Percentiles rank a stretch among this genome's conserved stretches.
phyloP scores from a whole-genome alignment of 2,113 vertebrate genomes.

The Ptilorrhoa leucosticta region DNA sequence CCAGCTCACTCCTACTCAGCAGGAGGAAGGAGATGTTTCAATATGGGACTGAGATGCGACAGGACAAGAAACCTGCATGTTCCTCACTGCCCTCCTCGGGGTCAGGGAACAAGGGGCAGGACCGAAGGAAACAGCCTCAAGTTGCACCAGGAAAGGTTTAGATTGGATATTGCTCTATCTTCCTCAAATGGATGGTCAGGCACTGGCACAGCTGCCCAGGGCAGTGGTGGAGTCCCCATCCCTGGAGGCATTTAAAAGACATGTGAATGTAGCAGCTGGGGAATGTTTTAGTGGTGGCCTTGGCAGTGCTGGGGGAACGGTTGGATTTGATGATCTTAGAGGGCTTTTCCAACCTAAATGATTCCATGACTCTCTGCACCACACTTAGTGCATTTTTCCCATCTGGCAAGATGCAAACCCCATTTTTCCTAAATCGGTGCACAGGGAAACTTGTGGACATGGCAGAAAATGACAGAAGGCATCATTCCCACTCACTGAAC shows the following conservation, averaged over 20 bases:
- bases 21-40: neutral
- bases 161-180: neutral
- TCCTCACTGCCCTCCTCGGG: neutral
- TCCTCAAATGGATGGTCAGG: neutral
- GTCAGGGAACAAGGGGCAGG: neutral
- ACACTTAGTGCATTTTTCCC: neutral
- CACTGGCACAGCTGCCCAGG: neutral
- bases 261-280: neutral
- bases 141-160: neutral
- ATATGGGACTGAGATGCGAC: neutral
- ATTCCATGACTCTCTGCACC: neutral
- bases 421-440: fast-evolving
- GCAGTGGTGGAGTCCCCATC: neutral
- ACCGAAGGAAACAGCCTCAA: neutral
- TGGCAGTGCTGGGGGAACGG: fast-evolving
- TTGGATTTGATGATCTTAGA: neutral
- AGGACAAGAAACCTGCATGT: neutral
- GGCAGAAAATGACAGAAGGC: neutral
- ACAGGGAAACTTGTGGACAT: neutral
- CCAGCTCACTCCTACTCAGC: fast-evolving
- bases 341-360: neutral
- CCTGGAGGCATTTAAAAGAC: neutral
- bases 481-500: neutral
- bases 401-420: fast-evolving
- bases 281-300: neutral